Evolutionary conservation across 2,888 invertebrate genomes (phyloP), one percentile per base, ranked within the genome.

Genomic region (Ethmia dodecea): DNA sequence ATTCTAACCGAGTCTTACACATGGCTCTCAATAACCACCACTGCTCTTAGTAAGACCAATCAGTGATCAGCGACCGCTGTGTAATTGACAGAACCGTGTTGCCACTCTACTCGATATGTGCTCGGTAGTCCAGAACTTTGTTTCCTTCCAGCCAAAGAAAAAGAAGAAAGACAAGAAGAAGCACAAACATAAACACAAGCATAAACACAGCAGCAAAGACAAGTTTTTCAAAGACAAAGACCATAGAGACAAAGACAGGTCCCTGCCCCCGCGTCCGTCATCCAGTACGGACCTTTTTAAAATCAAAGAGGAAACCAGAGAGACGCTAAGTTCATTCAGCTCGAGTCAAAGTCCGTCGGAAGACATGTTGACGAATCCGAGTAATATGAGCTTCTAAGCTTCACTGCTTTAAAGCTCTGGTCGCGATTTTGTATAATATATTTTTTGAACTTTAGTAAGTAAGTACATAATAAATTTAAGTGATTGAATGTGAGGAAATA

Each of bases 121-220:
- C n/a, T n/a, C n/a, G n/a, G 22, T 22, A 22, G 18, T 18, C 8
- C 3, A 22, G n/a, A 18, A 5, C 5, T 18, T 55, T 47, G 2
- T 38, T 64, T 60, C 58, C 53, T 55, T 72, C 9, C 57, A 91
- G 84, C 62, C 79, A 3, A 92, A 92, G 72, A 93, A 93, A 73
- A 91, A 92, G 74, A 92, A 93, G 66, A 93, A 93, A 55, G 91
- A 93, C 29, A 93, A 94, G 53, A 91, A 93, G 56, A 93, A 92
- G 59, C 91, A 96, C 74, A 97, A 96, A 66, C 95, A 97, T 67
- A 96, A 96, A 67, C 95, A 96, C 60, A 96, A 95, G 61, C 94
- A 96, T 64, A 95, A 94, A 54, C 94, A 95, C 63, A 93, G 79
- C 61, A 81, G 69, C 45, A 84, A 80, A 50, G 81, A 81, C 25